These are phyloP conservation scores for Eleginops maclovinus DNA, from an alignment of 2,113 vertebrate species.

Conservation along the genomic window DNA sequence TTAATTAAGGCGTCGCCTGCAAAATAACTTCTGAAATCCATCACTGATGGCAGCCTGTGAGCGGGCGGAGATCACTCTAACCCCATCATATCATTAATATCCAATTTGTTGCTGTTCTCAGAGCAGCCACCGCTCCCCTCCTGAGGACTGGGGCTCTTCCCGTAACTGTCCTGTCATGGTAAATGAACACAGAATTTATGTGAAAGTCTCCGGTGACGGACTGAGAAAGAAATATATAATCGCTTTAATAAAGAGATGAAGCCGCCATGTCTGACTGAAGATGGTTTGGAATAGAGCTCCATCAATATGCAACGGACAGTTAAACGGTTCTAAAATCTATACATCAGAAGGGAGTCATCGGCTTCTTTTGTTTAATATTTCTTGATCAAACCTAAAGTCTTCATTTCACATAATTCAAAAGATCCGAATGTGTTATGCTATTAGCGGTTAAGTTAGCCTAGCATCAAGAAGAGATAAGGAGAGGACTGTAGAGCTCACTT, in stretches of 20 bases:
- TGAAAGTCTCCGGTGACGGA: not conserved
- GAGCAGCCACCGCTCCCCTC: not conserved
- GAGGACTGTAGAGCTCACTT: not conserved
- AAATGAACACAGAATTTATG: not conserved
- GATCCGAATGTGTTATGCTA: not conserved
- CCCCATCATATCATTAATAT: conserved; percentile 7
- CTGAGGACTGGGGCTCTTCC: not conserved
- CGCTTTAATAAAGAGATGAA: not conserved
- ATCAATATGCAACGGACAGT: not conserved
- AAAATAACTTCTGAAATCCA: conserved; percentile 17
- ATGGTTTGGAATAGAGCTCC: not conserved
- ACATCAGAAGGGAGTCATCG: not conserved
- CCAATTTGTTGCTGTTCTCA: not conserved
- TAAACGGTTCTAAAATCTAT: not conserved
- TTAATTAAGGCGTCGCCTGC: conserved; percentile 18
- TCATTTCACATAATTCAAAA: not conserved
- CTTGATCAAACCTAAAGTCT: not conserved
- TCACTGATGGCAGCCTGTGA: conserved; percentile 7
- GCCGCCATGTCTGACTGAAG: not conserved
- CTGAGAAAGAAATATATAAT: not conserved
- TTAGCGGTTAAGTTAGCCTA: too few relatives aligned
- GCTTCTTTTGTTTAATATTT: not conserved
- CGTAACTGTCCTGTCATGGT: not conserved
- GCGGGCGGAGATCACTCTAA: not conserved
- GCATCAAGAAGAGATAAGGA: not conserved